These are phyloP conservation scores for Brenthis hecate DNA, from an alignment of 2,888 invertebrate species.

Conservation along the genomic window DNA sequence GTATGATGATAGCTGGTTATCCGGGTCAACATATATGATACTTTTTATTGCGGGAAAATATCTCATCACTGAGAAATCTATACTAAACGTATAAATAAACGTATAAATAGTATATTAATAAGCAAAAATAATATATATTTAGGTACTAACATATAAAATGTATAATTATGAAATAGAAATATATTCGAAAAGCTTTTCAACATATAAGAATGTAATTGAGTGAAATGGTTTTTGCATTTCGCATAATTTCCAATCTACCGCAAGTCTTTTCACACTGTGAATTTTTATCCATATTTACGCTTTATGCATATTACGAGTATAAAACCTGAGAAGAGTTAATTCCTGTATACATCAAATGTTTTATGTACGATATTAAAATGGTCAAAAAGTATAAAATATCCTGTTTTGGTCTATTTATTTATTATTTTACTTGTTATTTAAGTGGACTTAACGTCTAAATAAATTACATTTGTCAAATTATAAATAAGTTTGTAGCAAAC, in stretches of 20 bases:
- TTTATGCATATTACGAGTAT: constrained; percentile 20
- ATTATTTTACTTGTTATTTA: background rate
- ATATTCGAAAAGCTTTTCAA: background rate
- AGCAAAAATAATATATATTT: too few species aligned
- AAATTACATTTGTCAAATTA: too few species aligned
- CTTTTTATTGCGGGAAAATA: too few species aligned
- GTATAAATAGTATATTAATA: too few species aligned
- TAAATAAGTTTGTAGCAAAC: too few species aligned
- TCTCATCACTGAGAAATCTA: too few species aligned
- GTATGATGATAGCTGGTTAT: too few species aligned
- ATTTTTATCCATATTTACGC: constrained; percentile 21
- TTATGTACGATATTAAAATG: constrained; percentile 21
- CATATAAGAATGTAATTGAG: constrained; percentile 14
- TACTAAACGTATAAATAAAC: too few species aligned
- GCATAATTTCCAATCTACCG: constrained; percentile 15
- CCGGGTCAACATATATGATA: too few species aligned
- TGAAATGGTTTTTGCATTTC: constrained; percentile 14
- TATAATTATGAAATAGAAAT: constrained; percentile 2
- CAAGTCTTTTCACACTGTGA: constrained; percentile 19
- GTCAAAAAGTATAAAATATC: background rate
- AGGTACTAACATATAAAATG: background rate
- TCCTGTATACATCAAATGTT: constrained; percentile 16
- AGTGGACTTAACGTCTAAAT: background rate
- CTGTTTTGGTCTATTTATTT: background rate
- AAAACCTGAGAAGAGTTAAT: constrained; percentile 15